Evolutionary conservation across 2,113 vertebrate genomes (phyloP), one percentile per base, ranked within the genome.

Genomic region (Podarcis cretensis): DNA sequence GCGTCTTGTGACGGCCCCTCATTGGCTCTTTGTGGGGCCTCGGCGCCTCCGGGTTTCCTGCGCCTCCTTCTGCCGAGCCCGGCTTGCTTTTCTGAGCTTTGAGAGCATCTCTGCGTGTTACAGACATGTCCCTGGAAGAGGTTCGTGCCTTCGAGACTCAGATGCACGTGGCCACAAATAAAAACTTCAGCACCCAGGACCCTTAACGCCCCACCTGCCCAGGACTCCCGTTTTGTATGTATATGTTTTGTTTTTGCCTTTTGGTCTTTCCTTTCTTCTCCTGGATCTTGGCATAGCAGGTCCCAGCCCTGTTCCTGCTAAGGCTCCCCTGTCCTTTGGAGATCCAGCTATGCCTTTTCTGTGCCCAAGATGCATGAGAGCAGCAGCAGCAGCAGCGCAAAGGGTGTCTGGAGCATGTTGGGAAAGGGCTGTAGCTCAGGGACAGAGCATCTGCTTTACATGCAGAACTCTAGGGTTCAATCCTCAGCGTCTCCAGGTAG

Each of bases 141-240:
- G 96, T 96, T 18, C 93, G 95, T 78, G 94, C 87, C 91, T 96
- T 95, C 91, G 95, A 95, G 95, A 94, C 87, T 91, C 96, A 96
- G 93, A 96, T 97, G 96, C 95, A 96, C 91, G 93, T 94, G 90
- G 96, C 94, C 93, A 97, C 96, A 92, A 96, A 96, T 87, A 93
- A 93, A 95, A 97, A 96, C 91, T 91, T 96, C 85, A 92, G 91
- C 89, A 94, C 86, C 86, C 94, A 95, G 87, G 94, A 94, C 35
- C 91, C 93, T 71, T 96, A 89, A 83, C 13, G n/a, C 77, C 90
- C 89, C 12, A 83, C 69, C 86, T 0, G 40, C 71, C 37, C 78
- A 37, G 84, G 75, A 54, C 68, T 77, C 69, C 82, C 35, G 25
- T 65, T 80, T 81, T n/a, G 83, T 88, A 89, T 88, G 86, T 92